These are phyloP conservation scores for Pelodiscus sinensis DNA, from an alignment of 2,113 vertebrate genomes.

Conservation along the genomic window DNA sequence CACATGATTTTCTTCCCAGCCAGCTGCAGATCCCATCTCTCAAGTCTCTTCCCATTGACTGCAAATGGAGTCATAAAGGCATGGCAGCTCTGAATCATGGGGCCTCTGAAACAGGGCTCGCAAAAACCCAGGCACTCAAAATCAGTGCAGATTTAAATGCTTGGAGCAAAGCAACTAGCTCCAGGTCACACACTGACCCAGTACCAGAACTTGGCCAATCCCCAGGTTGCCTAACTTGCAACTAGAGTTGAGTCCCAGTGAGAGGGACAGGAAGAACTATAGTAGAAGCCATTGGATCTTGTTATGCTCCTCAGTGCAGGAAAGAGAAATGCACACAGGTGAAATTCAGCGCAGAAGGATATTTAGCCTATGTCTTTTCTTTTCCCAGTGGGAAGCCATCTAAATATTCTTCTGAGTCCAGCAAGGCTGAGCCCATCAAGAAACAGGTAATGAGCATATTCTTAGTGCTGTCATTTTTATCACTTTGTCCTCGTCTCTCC, in stretches of 20 bases:
- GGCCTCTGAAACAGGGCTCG: not conserved
- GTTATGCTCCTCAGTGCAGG: not conserved
- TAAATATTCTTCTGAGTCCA: not conserved
- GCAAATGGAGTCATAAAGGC: not conserved
- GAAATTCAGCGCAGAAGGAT: not conserved
- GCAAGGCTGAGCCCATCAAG: not conserved
- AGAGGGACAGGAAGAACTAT: not conserved
- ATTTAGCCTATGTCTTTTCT: not conserved
- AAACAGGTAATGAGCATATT: slow-evolving; percentile 41
- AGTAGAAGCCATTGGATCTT: not conserved
- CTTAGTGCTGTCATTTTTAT: not conserved
- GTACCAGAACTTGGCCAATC: not conserved
- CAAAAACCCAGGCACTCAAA: not conserved
- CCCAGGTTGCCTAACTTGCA: not conserved
- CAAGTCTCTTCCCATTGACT: not conserved
- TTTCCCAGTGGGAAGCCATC: slow-evolving; percentile 34
- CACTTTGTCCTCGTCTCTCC: not conserved
- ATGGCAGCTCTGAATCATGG: not conserved
- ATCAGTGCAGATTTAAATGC: not conserved
- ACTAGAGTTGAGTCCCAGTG: too few relatives aligned
- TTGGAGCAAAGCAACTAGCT: not conserved
- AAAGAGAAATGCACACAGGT: not conserved
- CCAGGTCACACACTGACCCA: not conserved
- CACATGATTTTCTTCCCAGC: not conserved
- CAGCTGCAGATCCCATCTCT: not conserved